phyloP scores from a whole-genome alignment of 30 jellyfish, hydroid and myxozoan species.

The Nemopilema nomurai region DNA sequence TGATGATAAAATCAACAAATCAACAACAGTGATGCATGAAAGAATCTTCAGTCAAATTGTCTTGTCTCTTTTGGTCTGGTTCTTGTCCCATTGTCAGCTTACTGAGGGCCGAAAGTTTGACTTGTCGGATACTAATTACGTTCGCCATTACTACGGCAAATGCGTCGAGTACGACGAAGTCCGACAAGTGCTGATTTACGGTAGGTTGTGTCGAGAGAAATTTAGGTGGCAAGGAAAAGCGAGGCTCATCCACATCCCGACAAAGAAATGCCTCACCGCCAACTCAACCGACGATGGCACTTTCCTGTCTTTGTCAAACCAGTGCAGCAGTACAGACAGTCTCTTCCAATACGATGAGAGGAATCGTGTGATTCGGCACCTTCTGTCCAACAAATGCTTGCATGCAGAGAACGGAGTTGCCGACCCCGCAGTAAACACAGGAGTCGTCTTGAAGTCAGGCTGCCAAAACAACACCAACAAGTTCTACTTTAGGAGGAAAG shows the following conservation, averaged over 20 bases:
- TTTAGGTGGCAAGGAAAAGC: constrained; percentile 54
- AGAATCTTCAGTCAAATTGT: too few relatives aligned
- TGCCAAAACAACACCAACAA: neutral
- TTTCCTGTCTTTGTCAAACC: constrained; percentile 5
- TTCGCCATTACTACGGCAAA: constrained; percentile 29
- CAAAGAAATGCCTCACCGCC: constrained; percentile 23
- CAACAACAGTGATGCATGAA: too few relatives aligned
- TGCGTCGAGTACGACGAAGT: constrained; percentile 34
- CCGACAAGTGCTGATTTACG: constrained; percentile 34
- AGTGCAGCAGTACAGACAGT: constrained; percentile 37
- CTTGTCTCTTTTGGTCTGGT: neutral
- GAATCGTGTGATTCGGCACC: constrained; percentile 19
- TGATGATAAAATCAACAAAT: too few relatives aligned
- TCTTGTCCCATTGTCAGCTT: neutral
- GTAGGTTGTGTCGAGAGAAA: constrained; percentile 31
- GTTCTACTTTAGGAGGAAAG: constrained; percentile 35
- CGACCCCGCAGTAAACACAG: neutral
- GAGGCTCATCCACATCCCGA: constrained; percentile 35
- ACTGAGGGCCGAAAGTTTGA: neutral
- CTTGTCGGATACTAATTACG: neutral
- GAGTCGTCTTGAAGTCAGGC: constrained; percentile 6
- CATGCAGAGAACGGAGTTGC: constrained; percentile 8
- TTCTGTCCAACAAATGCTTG: constrained; percentile 37
- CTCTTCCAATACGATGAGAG: constrained; percentile 42
- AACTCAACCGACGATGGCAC: constrained; percentile 28